Evolutionary conservation across 1,140 invertebrate species (phyloP).

Genomic region (Cydia fagiglandana): DNA sequence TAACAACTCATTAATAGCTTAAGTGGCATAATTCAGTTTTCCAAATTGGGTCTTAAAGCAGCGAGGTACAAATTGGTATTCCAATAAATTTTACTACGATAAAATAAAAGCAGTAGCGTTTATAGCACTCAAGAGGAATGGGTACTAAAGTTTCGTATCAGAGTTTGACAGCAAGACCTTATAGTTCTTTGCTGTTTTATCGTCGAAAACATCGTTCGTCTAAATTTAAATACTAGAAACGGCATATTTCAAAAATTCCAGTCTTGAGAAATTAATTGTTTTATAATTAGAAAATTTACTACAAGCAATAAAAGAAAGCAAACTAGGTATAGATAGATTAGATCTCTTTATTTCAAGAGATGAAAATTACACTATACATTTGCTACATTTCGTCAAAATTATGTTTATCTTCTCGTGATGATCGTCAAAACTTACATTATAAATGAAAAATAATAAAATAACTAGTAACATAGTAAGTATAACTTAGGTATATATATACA

Average conservation of each 20-base stretch:
- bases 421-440: too few relatives aligned
- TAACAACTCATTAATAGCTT: too few relatives aligned
- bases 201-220: not conserved
- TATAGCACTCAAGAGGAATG: constrained; percentile 5
- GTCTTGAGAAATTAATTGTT: not conserved
- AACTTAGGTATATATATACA: too few relatives aligned
- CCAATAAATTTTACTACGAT: constrained; percentile 16
- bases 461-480: too few relatives aligned
- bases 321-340: too few relatives aligned
- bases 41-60: not conserved
- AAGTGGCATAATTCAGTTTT: not conserved
- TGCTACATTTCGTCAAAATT: too few relatives aligned
- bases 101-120: constrained; percentile 25
- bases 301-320: too few relatives aligned
- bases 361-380: too few relatives aligned
- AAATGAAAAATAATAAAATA: too few relatives aligned
- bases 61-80: constrained; percentile 13
- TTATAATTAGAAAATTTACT: not conserved
- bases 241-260: constrained; percentile 4
- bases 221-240: constrained; percentile 9
- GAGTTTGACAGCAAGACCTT: constrained; percentile 20
- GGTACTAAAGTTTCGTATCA: constrained; percentile 24
- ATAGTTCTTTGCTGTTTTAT: constrained; percentile 26
- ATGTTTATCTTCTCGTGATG: too few relatives aligned
- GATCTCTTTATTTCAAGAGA: too few relatives aligned